Evolutionary conservation across 2,797 vertebrate genomes (phyloP).

Genomic region (Zonotrichia albicollis): DNA sequence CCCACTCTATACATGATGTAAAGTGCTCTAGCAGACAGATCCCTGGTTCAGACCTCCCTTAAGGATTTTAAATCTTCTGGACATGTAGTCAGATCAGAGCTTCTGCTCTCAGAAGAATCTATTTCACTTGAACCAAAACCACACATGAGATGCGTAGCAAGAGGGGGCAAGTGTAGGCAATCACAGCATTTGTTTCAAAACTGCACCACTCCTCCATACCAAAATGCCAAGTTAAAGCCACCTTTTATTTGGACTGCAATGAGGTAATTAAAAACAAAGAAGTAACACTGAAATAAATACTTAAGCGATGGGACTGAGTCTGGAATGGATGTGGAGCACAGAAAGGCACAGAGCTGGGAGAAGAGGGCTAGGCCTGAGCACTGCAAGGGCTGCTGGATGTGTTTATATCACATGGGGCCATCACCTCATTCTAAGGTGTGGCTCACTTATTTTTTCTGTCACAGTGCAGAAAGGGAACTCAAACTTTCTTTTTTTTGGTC

Average conservation of each 20-base stretch:
- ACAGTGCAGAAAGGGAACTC: neutral
- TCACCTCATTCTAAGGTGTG: neutral
- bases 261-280: neutral
- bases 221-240: neutral
- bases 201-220: neutral
- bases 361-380: neutral
- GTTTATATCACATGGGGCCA: neutral
- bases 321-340: neutral
- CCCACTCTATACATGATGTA: neutral
- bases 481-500: no score
- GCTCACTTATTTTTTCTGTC: neutral
- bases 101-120: neutral
- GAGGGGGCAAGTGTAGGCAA: neutral
- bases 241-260: neutral
- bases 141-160: neutral
- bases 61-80: neutral
- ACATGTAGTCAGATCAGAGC: neutral
- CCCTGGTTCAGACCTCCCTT: neutral
- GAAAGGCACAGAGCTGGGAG: fast-evolving
- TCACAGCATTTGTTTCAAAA: neutral
- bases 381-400: neutral
- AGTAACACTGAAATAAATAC: neutral
- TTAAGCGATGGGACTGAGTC: neutral
- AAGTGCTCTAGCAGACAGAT: neutral
- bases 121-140: neutral